Evolutionary conservation across 2,888 invertebrate genomes (phyloP).

Genomic region (Eurytoma californica): DNA sequence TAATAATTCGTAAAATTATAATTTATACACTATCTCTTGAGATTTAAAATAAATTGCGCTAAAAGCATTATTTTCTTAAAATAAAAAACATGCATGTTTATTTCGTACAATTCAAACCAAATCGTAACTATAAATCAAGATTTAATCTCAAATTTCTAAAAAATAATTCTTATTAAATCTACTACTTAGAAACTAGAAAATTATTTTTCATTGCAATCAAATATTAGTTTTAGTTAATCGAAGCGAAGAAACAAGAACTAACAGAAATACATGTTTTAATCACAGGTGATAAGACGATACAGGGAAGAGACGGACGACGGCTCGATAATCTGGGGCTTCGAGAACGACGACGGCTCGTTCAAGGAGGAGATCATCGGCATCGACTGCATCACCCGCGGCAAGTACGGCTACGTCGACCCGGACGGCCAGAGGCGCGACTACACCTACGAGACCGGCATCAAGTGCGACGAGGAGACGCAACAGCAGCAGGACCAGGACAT

Average conservation of each 20-base stretch:
- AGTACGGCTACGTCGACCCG: constrained; percentile 90
- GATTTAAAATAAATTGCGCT: too few species aligned
- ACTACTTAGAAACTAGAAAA: neutral
- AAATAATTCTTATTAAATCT: too few species aligned
- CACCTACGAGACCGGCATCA: constrained; percentile 87
- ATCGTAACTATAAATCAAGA: too few species aligned
- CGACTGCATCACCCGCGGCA: constrained; percentile 86
- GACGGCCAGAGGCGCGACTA: constrained; percentile 89
- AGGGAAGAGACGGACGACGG: constrained; percentile 86
- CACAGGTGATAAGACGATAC: constrained; percentile 75
- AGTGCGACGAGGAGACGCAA: constrained; percentile 74
- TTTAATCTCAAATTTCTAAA: too few species aligned
- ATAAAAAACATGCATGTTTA: too few species aligned
- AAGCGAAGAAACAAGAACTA: too few species aligned
- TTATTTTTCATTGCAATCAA: neutral
- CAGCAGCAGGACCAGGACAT: constrained; percentile 75
- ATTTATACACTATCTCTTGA: too few species aligned
- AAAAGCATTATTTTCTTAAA: too few species aligned
- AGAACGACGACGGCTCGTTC: constrained; percentile 91
- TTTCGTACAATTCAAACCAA: too few species aligned
- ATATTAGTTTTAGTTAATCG: too few species aligned
- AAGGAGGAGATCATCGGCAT: constrained; percentile 89
- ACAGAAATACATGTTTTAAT: too few species aligned
- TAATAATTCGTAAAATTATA: too few species aligned
- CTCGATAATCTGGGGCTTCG: constrained; percentile 91